Percentiles rank a stretch among this genome's conserved stretches.
phyloP scores from a whole-genome alignment of 2,113 vertebrate species.

The Archilochus colubris region DNA sequence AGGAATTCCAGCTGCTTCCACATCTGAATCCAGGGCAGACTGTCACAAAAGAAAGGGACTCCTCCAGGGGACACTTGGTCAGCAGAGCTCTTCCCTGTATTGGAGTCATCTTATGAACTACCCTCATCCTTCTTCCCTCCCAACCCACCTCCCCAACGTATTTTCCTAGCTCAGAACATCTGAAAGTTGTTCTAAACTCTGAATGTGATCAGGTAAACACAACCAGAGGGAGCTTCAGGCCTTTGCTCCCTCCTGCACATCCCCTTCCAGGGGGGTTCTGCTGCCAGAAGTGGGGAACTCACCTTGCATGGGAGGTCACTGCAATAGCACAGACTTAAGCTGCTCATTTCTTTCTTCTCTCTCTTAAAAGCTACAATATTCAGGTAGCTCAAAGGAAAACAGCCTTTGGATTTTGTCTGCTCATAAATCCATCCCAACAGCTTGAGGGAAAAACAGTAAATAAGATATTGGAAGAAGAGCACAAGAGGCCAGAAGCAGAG shows the following conservation, averaged over 20 bases:
- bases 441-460: conserved; percentile 50
- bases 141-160: accelerated
- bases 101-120: not conserved
- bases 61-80: not conserved
- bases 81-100: not conserved
- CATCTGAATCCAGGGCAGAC: not conserved
- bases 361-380: conserved; percentile 54
- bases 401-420: conserved; percentile 48
- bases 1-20: not conserved
- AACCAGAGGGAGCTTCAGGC: not conserved
- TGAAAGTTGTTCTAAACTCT: not conserved
- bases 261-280: not conserved
- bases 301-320: not conserved
- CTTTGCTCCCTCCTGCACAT: not conserved
- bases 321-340: conserved; percentile 12
- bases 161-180: not conserved
- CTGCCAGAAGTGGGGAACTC: not conserved
- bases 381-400: conserved; percentile 58
- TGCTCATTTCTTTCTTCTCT: conserved; percentile 24
- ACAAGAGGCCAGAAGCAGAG: conserved; percentile 44
- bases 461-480: conserved; percentile 55
- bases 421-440: conserved; percentile 55
- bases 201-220: not conserved
- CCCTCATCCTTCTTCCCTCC: not conserved
- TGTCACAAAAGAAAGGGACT: not conserved